phyloP scores from a whole-genome alignment of 2,113 vertebrate species.

The Cyanoramphus novaezelandiae region DNA sequence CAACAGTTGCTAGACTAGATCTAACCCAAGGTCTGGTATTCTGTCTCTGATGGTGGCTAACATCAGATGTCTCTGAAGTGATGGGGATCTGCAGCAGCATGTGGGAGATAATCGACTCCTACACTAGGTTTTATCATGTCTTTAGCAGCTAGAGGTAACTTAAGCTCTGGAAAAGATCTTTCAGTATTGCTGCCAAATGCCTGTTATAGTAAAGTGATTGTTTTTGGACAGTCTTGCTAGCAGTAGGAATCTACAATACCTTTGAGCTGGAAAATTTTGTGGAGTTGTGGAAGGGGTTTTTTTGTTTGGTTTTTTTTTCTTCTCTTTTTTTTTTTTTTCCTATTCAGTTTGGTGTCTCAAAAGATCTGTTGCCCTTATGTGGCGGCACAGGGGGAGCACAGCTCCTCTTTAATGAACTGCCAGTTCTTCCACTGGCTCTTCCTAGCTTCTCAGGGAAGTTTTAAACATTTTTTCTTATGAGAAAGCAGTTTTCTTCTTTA shows the following conservation, averaged over 20 bases:
- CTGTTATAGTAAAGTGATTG: neutral
- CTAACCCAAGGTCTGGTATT: neutral
- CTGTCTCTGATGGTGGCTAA: neutral
- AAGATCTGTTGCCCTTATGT: neutral
- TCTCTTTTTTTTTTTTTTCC: accelerated
- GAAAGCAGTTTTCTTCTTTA: neutral
- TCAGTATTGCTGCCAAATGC: neutral
- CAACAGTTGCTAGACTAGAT: neutral
- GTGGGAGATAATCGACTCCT: neutral
- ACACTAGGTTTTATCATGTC: neutral
- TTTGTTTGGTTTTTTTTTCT: too few relatives aligned
- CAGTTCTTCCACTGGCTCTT: neutral
- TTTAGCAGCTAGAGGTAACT: neutral
- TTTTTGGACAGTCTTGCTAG: neutral
- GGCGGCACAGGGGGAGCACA: neutral
- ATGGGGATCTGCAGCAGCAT: neutral
- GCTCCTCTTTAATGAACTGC: neutral
- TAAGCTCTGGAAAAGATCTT: neutral
- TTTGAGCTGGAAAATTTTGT: neutral
- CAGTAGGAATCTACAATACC: neutral
- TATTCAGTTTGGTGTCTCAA: neutral
- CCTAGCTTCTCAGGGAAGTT: neutral
- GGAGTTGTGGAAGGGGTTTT: neutral
- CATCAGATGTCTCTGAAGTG: neutral
- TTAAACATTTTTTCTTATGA: neutral